Evolutionary conservation across 2,888 invertebrate species (phyloP), one percentile per base, ranked within the genome.

Genomic region (Gerris lacustris): DNA sequence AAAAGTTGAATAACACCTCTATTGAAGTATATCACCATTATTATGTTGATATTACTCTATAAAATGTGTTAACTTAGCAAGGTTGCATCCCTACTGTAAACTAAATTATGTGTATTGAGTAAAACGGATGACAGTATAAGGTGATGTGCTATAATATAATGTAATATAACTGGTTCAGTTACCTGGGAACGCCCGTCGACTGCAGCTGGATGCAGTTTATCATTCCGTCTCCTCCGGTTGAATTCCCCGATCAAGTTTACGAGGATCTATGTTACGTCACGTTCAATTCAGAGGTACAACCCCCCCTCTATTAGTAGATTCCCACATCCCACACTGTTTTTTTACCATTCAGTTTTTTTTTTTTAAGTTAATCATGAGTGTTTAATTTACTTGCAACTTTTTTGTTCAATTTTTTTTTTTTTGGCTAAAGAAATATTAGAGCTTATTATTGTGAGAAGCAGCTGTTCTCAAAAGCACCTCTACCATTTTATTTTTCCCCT

Each of bases 241-340:
- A 86, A 77, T 82, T 87, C 9, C 72, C 77, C 76, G 91, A 91
- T 77, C 90, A 91, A 80, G 90, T 92, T 78, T 93, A 93, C 81
- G 92, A 92, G 82, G 91, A 92, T 82, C 86, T 93, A 77, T 92
- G 92, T 85, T 92, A 91, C 81, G 90, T 92, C 79, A 91, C 90
- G 79, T 89, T 91, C 82, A 85, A 88, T 76, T 86, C 87, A 76
- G 88, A 89, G 89, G 89, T 89, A 80, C 73, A 47, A 7, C 64
- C 17, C 18, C 64, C 64, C 64, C 64, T 31, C 18, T 4, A 31
- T 31, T 31, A 31, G 31, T 31, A 31, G 31, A 31, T 4, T 18
- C 64, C 31, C 64, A 11, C 18, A 55, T 15, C 15, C 55, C 55
- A n/a, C 64, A 9, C 18, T 18, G 5, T 11, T n/a, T 62, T 11